Evolutionary conservation across 1,140 invertebrate species (phyloP).

Genomic region (Panonychus citri): DNA sequence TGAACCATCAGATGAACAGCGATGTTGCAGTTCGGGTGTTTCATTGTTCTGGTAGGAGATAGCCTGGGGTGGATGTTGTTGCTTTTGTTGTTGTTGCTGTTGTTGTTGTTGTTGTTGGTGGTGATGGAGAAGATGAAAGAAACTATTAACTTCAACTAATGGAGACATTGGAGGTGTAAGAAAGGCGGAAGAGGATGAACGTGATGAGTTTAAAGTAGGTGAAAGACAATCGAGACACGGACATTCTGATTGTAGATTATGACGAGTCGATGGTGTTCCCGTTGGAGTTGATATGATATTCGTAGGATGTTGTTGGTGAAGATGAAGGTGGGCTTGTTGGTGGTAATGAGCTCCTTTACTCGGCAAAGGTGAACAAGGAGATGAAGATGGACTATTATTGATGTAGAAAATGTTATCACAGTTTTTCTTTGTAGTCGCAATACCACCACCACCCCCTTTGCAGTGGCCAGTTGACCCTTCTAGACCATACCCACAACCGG

Average conservation of each 20-base stretch:
- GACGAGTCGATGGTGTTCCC: not conserved
- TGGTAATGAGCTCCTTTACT: constrained; percentile 2
- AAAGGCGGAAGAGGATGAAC: constrained; percentile 7
- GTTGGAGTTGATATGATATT: too few species aligned
- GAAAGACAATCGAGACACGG: not conserved
- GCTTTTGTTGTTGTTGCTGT: too few species aligned
- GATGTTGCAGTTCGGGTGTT: too few species aligned
- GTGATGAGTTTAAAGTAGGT: not conserved
- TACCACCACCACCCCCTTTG: not conserved
- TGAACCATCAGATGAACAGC: too few species aligned
- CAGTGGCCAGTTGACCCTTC: constrained; percentile 9
- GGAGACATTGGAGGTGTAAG: constrained; percentile 9
- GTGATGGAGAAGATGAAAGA: not conserved
- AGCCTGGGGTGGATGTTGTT: too few species aligned
- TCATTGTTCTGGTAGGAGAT: too few species aligned
- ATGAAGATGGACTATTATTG: not conserved
- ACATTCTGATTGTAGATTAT: not conserved
- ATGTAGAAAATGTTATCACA: not conserved
- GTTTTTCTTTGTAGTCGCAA: constrained; percentile 1
- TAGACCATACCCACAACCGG: constrained; percentile 19
- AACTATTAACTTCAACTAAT: constrained; percentile 2
- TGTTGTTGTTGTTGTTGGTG: too few species aligned
- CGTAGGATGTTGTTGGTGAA: too few species aligned
- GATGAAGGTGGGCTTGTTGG: too few species aligned
- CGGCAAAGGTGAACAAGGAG: constrained; percentile 6